phyloP scores from a whole-genome alignment of 2,888 invertebrate genomes.

The Halictus quadricinctus region DNA sequence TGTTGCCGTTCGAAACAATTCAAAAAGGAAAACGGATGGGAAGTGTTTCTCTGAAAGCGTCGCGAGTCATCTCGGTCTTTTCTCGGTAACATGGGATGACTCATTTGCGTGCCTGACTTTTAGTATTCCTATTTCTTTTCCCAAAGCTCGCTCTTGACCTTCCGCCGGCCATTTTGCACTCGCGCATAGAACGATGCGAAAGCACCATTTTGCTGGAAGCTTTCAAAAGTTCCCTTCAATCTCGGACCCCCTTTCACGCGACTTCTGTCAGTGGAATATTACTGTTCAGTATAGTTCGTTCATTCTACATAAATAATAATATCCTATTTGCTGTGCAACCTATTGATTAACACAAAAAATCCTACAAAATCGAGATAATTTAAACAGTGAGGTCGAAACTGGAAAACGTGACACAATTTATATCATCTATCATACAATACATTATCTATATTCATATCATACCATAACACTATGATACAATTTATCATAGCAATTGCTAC shows the following conservation, averaged over 20 bases:
- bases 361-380: not conserved
- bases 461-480: not conserved
- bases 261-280: not conserved
- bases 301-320: not conserved
- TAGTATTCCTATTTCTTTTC: slow-evolving; percentile 26
- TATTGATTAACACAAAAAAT: not conserved
- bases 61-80: slow-evolving; percentile 12
- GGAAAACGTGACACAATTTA: not conserved
- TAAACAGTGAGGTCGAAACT: not conserved
- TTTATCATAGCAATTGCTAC: not conserved
- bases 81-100: slow-evolving; percentile 33
- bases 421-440: no score
- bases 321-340: not conserved
- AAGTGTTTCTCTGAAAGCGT: not conserved
- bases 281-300: not conserved
- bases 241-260: not conserved
- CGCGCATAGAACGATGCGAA: slow-evolving; percentile 16
- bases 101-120: slow-evolving; percentile 40
- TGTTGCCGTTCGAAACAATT: not conserved
- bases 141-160: slow-evolving; percentile 39
- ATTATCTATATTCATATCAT: no score
- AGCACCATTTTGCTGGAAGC: slow-evolving; percentile 7
- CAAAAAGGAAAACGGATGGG: not conserved
- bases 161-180: slow-evolving; percentile 19
- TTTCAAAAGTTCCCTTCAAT: not conserved